phyloP scores from a whole-genome alignment of 2,797 vertebrate species.

The Nannoperca australis region DNA sequence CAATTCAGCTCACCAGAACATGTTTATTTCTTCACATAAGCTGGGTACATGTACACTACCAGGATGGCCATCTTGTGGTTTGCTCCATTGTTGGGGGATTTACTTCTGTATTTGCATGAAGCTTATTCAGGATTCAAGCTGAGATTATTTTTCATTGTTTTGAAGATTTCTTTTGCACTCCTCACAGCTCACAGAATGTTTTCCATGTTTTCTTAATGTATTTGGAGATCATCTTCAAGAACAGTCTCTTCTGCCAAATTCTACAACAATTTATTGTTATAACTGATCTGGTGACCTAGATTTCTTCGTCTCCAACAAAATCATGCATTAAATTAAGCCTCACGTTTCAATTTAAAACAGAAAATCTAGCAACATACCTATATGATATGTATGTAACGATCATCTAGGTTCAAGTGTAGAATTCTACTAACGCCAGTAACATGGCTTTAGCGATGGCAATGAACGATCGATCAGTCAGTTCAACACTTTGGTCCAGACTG shows the following conservation, averaged over 20 bases:
- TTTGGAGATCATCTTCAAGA: slow-evolving; percentile 19
- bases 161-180: background rate
- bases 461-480: background rate
- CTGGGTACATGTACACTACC: background rate
- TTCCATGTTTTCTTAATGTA: slow-evolving; percentile 1
- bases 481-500: background rate
- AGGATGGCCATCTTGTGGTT: background rate
- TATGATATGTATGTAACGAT: background rate
- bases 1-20: background rate
- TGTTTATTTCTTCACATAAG: slow-evolving; percentile 13
- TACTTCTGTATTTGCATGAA: background rate
- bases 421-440: background rate
- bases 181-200: background rate
- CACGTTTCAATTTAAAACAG: background rate
- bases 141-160: slow-evolving; percentile 11
- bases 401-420: background rate
- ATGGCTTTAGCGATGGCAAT: background rate
- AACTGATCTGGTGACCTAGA: slow-evolving; percentile 7
- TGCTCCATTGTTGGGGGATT: background rate
- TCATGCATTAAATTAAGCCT: background rate
- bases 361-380: background rate
- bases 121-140: background rate
- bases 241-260: background rate
- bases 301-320: background rate
- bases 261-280: background rate